phyloP scores from a whole-genome alignment of 2,888 invertebrate species.

The Acleris cristana region DNA sequence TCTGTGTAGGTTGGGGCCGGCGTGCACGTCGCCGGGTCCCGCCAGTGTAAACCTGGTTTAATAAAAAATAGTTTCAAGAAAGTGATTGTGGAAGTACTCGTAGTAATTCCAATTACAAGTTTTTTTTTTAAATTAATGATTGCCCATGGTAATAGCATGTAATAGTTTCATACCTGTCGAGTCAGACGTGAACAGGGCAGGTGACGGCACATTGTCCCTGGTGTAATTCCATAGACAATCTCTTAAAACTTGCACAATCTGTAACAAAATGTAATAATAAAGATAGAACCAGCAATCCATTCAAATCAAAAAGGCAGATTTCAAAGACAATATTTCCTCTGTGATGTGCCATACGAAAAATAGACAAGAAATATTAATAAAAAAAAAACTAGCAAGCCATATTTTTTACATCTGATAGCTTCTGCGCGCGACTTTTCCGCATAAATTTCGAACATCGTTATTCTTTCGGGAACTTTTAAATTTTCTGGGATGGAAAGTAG shows the following conservation, averaged over 20 bases:
- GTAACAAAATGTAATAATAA: constrained; percentile 45
- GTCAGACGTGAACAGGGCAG: constrained; percentile 89
- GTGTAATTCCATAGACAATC: constrained; percentile 96
- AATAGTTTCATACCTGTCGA: constrained; percentile 70
- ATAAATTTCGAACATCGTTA: too few species aligned
- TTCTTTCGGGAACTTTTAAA: too few species aligned
- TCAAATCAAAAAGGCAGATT: too few species aligned
- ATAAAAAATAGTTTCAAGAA: neutral
- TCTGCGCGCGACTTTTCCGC: too few species aligned
- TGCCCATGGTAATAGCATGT: neutral
- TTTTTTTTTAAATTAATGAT: neutral
- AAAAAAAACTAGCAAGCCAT: too few species aligned
- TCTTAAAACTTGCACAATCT: constrained; percentile 91
- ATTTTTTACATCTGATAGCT: too few species aligned
- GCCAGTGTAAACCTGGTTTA: constrained; percentile 86
- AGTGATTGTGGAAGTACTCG: too few species aligned
- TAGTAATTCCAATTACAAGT: neutral
- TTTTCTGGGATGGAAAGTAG: too few species aligned
- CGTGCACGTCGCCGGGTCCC: constrained; percentile 88
- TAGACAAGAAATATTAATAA: too few species aligned
- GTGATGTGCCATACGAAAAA: too few species aligned
- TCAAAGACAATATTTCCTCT: too few species aligned
- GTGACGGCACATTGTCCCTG: constrained; percentile 94
- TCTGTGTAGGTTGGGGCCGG: constrained; percentile 91
- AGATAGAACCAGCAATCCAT: neutral